Evolutionary conservation across 2,113 vertebrate genomes (phyloP).

Genomic region (Vanacampus margaritifer): DNA sequence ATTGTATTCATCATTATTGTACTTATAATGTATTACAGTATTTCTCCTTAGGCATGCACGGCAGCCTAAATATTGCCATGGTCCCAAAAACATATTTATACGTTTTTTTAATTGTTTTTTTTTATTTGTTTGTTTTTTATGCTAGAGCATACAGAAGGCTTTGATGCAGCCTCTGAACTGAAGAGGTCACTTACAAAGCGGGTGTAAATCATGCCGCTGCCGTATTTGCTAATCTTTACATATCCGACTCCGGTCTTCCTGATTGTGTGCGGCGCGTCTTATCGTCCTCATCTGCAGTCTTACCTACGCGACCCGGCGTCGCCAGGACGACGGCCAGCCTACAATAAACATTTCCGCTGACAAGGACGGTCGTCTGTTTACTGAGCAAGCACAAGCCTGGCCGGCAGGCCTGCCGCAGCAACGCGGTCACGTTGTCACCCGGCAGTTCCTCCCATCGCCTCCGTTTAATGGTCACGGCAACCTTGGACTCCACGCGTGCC

Average conservation of each 20-base stretch:
- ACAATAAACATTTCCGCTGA: slow-evolving; percentile 76
- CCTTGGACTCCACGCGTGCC: slow-evolving; percentile 28
- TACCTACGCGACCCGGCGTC: slow-evolving; percentile 49
- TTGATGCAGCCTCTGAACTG: no score
- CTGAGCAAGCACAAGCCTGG: slow-evolving; percentile 77
- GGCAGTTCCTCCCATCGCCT: not conserved
- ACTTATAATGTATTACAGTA: no score
- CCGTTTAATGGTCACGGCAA: slow-evolving; percentile 34
- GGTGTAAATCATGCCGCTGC: not conserved
- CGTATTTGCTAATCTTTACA: slow-evolving; percentile 47
- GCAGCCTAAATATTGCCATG: no score
- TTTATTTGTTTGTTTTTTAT: no score
- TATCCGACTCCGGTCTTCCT: slow-evolving; percentile 40
- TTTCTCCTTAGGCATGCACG: no score
- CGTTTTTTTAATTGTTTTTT: no score
- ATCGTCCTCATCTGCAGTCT: slow-evolving; percentile 53
- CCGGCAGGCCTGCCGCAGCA: slow-evolving; percentile 49
- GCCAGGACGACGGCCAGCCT: slow-evolving; percentile 61
- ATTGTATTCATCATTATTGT: no score
- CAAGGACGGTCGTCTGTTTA: slow-evolving; percentile 80
- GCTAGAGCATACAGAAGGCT: no score
- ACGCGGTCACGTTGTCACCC: not conserved
- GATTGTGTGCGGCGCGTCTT: slow-evolving; percentile 47
- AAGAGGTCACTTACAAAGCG: no score
- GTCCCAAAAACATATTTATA: no score